Percentiles rank a stretch among this genome's conserved stretches.
These are phyloP conservation scores for Diadema setosum DNA, from an alignment of 35 echinoderm and acorn worm genomes.

Conservation along the genomic window DNA sequence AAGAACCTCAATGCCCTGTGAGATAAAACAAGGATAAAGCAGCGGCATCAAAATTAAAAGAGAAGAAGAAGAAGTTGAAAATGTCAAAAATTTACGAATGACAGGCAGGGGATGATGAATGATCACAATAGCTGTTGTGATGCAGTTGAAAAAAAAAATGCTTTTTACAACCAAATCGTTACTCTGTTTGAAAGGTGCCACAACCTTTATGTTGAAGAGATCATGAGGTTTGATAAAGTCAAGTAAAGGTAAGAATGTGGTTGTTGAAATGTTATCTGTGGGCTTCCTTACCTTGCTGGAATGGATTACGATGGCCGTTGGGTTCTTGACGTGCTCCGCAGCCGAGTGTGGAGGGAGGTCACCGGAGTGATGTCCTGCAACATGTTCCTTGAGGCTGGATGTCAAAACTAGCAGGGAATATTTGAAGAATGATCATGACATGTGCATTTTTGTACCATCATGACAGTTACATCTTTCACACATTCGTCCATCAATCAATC, in stretches of 20 bases:
- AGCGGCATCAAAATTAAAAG: background rate
- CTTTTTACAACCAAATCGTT: too few relatives aligned
- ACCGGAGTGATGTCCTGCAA: conserved; percentile 60
- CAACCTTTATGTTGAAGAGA: too few relatives aligned
- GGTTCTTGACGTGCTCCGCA: conserved; percentile 66
- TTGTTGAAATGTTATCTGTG: too few relatives aligned
- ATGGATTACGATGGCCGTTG: conserved; percentile 55
- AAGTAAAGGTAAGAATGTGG: too few relatives aligned
- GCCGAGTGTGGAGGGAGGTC: conserved; percentile 58
- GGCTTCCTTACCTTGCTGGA: conserved; percentile 42
- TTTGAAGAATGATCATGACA: background rate
- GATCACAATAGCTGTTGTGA: background rate
- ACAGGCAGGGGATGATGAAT: too few relatives aligned
- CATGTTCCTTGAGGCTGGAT: conserved; percentile 31
- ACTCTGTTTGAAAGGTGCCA: too few relatives aligned
- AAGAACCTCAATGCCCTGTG: conserved; percentile 67
- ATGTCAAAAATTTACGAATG: too few relatives aligned
- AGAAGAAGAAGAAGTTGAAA: background rate
- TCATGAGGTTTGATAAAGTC: too few relatives aligned
- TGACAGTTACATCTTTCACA: too few relatives aligned
- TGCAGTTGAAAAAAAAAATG: background rate
- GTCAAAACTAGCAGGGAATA: conserved; percentile 27
- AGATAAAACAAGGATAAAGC: background rate
- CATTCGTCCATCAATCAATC: too few relatives aligned
- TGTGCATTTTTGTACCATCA: too few relatives aligned